phyloP scores from a whole-genome alignment of 2,888 invertebrate species.

The Gari tellinella region DNA sequence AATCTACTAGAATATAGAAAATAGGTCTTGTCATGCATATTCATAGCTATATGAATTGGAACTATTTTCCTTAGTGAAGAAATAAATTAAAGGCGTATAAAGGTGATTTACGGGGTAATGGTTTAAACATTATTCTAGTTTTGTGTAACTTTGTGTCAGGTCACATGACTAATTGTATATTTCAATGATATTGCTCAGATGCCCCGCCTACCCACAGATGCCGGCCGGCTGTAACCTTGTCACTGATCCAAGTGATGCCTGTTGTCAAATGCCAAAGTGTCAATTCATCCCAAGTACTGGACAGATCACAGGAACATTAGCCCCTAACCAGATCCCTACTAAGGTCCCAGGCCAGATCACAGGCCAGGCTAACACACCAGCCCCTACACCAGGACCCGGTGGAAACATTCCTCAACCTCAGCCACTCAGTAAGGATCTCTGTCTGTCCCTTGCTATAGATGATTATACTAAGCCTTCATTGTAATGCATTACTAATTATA shows the following conservation, averaged over 20 bases:
- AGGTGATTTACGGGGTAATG: too few species aligned
- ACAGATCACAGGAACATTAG: conserved; percentile 61
- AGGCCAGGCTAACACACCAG: conserved; percentile 68
- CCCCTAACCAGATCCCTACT: conserved; percentile 60
- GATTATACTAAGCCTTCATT: too few species aligned
- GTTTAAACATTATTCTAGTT: too few species aligned
- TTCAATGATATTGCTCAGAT: conserved; percentile 52
- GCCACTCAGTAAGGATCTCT: conserved; percentile 59
- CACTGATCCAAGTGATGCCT: conserved; percentile 64
- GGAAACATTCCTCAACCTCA: conserved; percentile 55
- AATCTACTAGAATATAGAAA: too few species aligned
- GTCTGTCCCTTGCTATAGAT: too few species aligned
- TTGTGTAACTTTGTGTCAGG: too few species aligned
- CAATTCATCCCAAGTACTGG: conserved; percentile 54
- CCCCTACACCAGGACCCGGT: conserved; percentile 65
- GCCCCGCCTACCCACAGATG: conserved; percentile 63
- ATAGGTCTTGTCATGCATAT: too few species aligned
- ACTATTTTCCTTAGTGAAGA: too few species aligned
- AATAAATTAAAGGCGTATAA: too few species aligned
- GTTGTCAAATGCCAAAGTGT: conserved; percentile 70
- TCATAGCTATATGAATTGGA: too few species aligned
- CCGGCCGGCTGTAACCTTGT: conserved; percentile 67
- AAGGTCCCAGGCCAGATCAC: conserved; percentile 63
- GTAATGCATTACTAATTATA: too few species aligned
- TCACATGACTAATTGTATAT: too few species aligned